Percentiles rank a stretch among this genome's conserved stretches.
Conservation (phyloP, 1,140 invertebrate genomes). For the Heliconius hewitsoni region DNA sequence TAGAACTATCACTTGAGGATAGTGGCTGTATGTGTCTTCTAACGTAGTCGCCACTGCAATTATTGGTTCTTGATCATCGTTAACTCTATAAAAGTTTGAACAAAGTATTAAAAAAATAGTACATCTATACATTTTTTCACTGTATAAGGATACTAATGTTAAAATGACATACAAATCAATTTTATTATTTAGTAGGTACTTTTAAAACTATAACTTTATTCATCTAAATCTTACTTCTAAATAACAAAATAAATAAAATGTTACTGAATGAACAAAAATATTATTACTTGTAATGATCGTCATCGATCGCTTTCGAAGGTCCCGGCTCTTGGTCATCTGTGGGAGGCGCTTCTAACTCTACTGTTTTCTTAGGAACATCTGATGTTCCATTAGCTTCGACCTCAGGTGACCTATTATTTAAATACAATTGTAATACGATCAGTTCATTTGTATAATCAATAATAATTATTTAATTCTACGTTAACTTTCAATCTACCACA, state of each 20-base stretch:
- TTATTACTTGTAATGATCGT: conserved; percentile 69
- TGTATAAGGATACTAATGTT: too few species aligned
- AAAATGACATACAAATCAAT: too few species aligned
- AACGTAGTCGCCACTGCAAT: conserved; percentile 70
- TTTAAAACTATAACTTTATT: too few species aligned
- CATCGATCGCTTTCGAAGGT: conserved; percentile 58
- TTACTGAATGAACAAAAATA: conserved; percentile 4
- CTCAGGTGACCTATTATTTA: conserved; percentile 5
- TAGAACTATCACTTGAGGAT: conserved; percentile 81
- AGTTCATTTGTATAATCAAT: too few species aligned
- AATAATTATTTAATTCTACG: neutral
- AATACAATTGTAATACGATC: too few species aligned
- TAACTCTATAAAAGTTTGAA: conserved; percentile 51
- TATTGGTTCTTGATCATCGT: conserved; percentile 73
- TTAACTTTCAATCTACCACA: neutral
- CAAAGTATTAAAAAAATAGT: conserved; percentile 11
- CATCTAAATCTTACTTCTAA: too few species aligned
- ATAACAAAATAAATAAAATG: neutral
- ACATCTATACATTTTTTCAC: neutral
- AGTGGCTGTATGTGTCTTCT: conserved; percentile 74
- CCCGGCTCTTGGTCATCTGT: conserved; percentile 44
- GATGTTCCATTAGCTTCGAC: conserved; percentile 10
- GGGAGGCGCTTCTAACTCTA: conserved; percentile 10
- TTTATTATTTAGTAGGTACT: too few species aligned
- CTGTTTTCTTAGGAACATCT: conserved; percentile 25